phyloP scores from a whole-genome alignment of 1,140 invertebrate genomes.

The Ceratosolen solmsi region DNA sequence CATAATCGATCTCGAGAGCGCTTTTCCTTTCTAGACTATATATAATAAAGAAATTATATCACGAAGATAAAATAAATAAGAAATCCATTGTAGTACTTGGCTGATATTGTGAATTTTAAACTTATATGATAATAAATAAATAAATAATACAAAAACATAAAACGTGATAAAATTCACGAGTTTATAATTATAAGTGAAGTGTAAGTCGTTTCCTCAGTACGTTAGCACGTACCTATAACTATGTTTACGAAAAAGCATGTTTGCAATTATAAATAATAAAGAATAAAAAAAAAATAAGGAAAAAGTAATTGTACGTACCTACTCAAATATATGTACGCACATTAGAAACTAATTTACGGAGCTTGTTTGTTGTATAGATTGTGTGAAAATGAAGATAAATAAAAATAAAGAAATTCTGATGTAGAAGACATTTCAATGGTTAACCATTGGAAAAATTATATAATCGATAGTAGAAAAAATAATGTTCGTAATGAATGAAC shows the following conservation, averaged over 20 bases:
- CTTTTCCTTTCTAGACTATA: constrained; percentile 50
- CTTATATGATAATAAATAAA: constrained; percentile 22
- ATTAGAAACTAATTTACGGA: constrained; percentile 27
- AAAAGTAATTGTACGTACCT: constrained; percentile 23
- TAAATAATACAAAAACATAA: constrained; percentile 28
- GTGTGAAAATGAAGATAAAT: constrained; percentile 1
- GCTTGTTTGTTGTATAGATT: constrained; percentile 24
- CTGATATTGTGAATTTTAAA: constrained; percentile 46
- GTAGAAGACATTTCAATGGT: constrained; percentile 30
- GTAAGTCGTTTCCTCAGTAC: constrained; percentile 34
- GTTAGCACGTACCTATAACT: constrained; percentile 32
- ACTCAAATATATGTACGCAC: constrained; percentile 22
- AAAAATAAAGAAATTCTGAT: constrained; percentile 6
- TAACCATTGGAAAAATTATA: constrained; percentile 25
- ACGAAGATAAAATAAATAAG: constrained; percentile 12
- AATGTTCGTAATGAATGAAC: constrained; percentile 19
- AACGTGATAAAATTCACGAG: constrained; percentile 25
- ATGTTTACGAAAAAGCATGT: constrained; percentile 37
- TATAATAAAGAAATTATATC: constrained; percentile 45
- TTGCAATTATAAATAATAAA: constrained; percentile 36
- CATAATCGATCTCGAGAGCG: constrained; percentile 50
- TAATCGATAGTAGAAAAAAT: constrained; percentile 31
- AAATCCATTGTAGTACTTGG: constrained; percentile 40
- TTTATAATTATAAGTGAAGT: constrained; percentile 22
- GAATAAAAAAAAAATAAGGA: constrained; percentile 12